Base-by-base conservation (phyloP, 2,797 vertebrate genomes). In the Agapornis canus region DNA sequence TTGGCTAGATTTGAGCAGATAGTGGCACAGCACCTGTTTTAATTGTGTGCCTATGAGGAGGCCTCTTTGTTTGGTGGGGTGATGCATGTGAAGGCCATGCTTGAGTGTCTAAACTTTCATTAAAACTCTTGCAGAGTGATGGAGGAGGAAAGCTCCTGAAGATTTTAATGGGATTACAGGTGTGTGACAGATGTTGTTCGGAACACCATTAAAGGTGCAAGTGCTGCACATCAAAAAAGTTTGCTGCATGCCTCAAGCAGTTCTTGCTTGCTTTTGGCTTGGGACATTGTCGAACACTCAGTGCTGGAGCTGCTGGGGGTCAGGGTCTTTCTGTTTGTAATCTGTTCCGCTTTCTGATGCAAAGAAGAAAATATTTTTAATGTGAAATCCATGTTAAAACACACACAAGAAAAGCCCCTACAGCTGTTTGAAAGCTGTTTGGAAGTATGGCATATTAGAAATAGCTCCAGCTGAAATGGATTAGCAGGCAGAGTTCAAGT, bases 401-500 rank as follows among this genome's bases (percentile, higher is more conserved):
- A n/a, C 64, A 45, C 12, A 29, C 3, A 13, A 26, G 27, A 64
- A 45, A 69, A 37, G 29, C 8, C 63, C 54, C 70, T 92, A 45
- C 92, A 96, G 94, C 92, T 95, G 94, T 94, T 92, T 63, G 87
- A 92, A 96, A 90, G 94, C 92, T 96, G 92, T 88, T 96, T 1
- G 40, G 76, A 94, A 87, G 82, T 91, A 82, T 39, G 76, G 94
- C 37, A 12, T 90, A 73, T 94, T 92, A 92, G 92, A 79, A 94
- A 47, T 75, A 82, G 89, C 92, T 82, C 85, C 95, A 96, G 95
- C 91, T 96, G 94, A 97, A 95, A 94, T 94, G 89, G 95, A 95
- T 96, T 96, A 95, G 76, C 79, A 81, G 66, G n/a, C 89, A 86
- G 87, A 96, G 92, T 96, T 96, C 96, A 96, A 95, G 91, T 90